Evolutionary conservation across 1,140 invertebrate genomes (phyloP), one percentile per base, ranked within the genome.

Genomic region (Danaus plexippus): DNA sequence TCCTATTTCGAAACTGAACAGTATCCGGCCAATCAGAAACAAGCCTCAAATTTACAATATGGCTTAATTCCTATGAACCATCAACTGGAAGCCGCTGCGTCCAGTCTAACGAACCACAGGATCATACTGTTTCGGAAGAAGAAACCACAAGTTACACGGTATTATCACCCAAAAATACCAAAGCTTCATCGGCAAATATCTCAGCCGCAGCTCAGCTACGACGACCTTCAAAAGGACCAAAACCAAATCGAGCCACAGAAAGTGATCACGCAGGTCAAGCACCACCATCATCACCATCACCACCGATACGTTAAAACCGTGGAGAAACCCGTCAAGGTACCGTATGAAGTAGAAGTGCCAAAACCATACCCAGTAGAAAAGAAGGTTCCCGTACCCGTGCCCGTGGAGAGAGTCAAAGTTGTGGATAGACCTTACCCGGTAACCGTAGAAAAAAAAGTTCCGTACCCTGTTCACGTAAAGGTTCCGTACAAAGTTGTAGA

Each of bases 361-460:
- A 88, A 84, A 63, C 89, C 69, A 59, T 91, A 73, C 81, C 90
- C 84, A 0, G 87, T 92, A 1, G 91, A 92, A 64, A 91, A 90
- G 73, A 90, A 90, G 73, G 89, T 92, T 1, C 89, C 89, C 7
- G 73, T 91, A 52, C 88, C 90, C 0, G 71, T 91, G 51, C 88
- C 90, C 0, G 89, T 91, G 13, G 90, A 92, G 63, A 91, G 90
- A 73, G 83, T 91, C 9, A 90, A 92, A 66, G 77, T 90, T 1
- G 87, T 93, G 0, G 91, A 92, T 64, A 91, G 92, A 67, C 89
- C 90, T 0, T 89, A 89, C 55, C 88, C 88, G 6, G 90, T 92
- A 0, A 86, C 85, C 9, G 90, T 92, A 0, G 91, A 92, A 62
- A 91, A 91, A 69, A 90, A 89, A 69, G 87, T 92, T 2, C 91